Base-by-base conservation (phyloP, 2,797 vertebrate species). In the Pipistrellus kuhlii region DNA sequence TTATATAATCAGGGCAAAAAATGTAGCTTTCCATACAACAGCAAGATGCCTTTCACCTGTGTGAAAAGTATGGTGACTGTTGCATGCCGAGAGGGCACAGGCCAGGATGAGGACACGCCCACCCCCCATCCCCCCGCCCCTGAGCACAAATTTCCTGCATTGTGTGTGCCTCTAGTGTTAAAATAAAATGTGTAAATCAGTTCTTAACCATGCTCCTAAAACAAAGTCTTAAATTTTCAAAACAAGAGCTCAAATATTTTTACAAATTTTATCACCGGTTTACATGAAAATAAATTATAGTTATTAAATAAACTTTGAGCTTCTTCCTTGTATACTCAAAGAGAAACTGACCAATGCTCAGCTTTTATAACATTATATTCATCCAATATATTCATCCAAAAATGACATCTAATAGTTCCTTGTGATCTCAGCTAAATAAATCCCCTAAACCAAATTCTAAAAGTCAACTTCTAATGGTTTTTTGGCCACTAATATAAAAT, bases 201-300 rank as follows among this genome's bases (percentile, higher is more conserved):
- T 25, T 71, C 51, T 83, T 75, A 94, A 66, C n/a, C 30, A n/a
- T 18, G 7, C 88, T 93, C 18, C 80, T 25, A 66, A 92, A 86
- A 76, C 10, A 87, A 69, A 69, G 20, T 83, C 64, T 75, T 85
- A 81, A 44, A 68, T 88, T 92, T 92, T 85, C 41, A 46, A 83
- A 93, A 77, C 25, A 89, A 92, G 55, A 66, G 11, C 6, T 27
- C 69, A 85, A 96, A 85, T 89, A 88, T 64, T 87, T 92, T 88
- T 95, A 90, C 4, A 81, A 30, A 90, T 76, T 75, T 21, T 20
- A 81, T 14, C 72, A 4, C 32, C 77, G 27, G 27, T 71, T 81
- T 88, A 85, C 10, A 57, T 41, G 85, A 88, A 90, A 94, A 88
- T 90, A 92, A 94, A 69, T 68, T 83, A 81, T 5, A 85, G 8